Evolutionary conservation across 2,888 invertebrate genomes (phyloP).

Genomic region (Epinotia nisella): DNA sequence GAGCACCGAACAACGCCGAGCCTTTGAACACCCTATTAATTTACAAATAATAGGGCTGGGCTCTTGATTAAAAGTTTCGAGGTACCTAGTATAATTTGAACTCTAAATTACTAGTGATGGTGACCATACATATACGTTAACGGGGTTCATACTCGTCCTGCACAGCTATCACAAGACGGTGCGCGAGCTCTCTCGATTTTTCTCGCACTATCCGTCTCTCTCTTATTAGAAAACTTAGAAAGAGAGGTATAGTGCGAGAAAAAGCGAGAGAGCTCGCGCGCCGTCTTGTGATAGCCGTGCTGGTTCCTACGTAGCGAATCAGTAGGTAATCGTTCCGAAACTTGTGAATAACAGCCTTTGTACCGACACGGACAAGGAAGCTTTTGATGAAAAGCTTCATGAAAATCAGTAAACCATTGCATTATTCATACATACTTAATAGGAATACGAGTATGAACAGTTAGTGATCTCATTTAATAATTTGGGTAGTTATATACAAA

Average conservation of each 20-base stretch:
- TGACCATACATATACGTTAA: not conserved
- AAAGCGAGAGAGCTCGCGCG: too few species aligned
- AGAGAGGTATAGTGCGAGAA: too few species aligned
- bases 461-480: too few species aligned
- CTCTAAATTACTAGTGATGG: not conserved
- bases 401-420: not conserved
- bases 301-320: not conserved
- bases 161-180: too few species aligned
- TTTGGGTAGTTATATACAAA: too few species aligned
- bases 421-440: too few species aligned
- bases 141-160: not conserved
- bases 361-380: not conserved
- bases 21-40: slow-evolving; percentile 18
- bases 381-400: not conserved
- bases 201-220: too few species aligned
- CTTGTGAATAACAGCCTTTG: not conserved
- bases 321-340: too few species aligned
- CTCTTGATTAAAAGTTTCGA: not conserved
- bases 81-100: not conserved
- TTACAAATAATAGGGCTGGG: not conserved
- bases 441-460: too few species aligned
- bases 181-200: too few species aligned
- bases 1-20: slow-evolving; percentile 10
- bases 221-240: too few species aligned
- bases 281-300: too few species aligned